phyloP scores from a whole-genome alignment of 2,797 vertebrate genomes.

The Rhinella marina region DNA sequence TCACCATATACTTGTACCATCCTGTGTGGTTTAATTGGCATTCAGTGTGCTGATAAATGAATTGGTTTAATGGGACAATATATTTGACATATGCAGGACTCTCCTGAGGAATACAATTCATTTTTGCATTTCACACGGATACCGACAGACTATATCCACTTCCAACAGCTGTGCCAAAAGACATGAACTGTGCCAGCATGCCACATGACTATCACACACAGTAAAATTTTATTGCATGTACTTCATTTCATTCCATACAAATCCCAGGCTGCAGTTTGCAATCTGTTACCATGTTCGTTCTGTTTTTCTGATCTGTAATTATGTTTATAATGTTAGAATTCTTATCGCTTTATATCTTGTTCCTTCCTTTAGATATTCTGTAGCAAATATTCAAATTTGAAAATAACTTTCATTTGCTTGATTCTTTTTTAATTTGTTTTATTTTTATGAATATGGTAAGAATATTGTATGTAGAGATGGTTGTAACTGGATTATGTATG shows the following conservation, averaged over 20 bases:
- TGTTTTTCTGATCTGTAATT: not conserved
- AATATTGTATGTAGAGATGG: too few relatives aligned
- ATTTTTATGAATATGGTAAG: too few relatives aligned
- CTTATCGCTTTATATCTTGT: not conserved
- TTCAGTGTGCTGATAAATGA: constrained; percentile 90
- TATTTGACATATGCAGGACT: constrained; percentile 90
- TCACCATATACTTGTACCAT: constrained; percentile 88
- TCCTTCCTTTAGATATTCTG: not conserved
- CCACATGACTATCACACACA: constrained; percentile 64
- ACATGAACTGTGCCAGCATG: constrained; percentile 72
- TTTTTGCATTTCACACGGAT: constrained; percentile 87
- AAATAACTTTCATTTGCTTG: not conserved
- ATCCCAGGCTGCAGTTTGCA: not conserved
- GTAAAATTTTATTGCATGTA: constrained; percentile 45
- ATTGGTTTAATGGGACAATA: constrained; percentile 92
- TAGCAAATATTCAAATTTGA: not conserved
- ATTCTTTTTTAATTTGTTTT: too few relatives aligned
- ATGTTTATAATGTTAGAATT: not conserved
- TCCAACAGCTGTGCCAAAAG: constrained; percentile 74
- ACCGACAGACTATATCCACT: constrained; percentile 77
- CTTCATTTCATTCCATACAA: constrained; percentile 3
- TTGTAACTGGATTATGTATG: too few relatives aligned
- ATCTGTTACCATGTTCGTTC: not conserved
- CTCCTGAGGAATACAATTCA: constrained; percentile 87
- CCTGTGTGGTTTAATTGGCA: constrained; percentile 91